Percentiles rank a stretch among this genome's conserved stretches.
Conservation (phyloP, 2,888 invertebrate genomes). For the Amitus sp. region DNA sequence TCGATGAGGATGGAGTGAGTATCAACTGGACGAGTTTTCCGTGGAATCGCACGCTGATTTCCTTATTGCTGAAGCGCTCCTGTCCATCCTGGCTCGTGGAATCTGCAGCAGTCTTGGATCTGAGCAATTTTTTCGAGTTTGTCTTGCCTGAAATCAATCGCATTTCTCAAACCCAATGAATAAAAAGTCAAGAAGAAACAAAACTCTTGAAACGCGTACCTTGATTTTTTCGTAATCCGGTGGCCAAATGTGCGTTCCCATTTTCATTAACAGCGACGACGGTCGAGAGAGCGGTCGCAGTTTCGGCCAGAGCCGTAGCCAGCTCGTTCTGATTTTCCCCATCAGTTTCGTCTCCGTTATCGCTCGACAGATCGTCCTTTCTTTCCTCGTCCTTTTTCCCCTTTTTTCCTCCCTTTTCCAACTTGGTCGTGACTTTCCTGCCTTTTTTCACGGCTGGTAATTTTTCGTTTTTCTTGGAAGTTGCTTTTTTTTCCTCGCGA, state of each 20-base stretch:
- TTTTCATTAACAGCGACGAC: too few relatives aligned
- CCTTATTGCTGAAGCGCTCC: constrained; percentile 63
- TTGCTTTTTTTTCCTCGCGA: constrained; percentile 18
- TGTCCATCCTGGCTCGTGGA: too few relatives aligned
- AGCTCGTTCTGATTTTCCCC: constrained; percentile 58
- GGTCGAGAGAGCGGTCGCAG: constrained; percentile 59
- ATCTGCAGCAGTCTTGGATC: constrained; percentile 32
- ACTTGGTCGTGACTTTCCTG: constrained; percentile 46
- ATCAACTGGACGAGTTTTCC: constrained; percentile 74
- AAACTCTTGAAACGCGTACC: constrained; percentile 39
- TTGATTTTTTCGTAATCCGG: constrained; percentile 50
- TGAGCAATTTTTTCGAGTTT: constrained; percentile 31
- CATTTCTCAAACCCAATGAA: background rate
- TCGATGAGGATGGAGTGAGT: constrained; percentile 69
- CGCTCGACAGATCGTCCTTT: background rate
- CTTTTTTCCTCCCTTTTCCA: constrained; percentile 42
- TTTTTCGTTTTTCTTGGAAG: constrained; percentile 33
- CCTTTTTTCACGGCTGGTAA: constrained; percentile 3
- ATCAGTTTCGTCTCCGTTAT: constrained; percentile 25
- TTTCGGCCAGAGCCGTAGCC: constrained; percentile 61
- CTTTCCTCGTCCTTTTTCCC: background rate
- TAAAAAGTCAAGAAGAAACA: background rate
- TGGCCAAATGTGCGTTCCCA: constrained; percentile 42
- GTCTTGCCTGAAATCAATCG: constrained; percentile 42
- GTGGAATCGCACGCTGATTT: constrained; percentile 70